phyloP scores from a whole-genome alignment of 2,113 vertebrate species.

The Nipponia nippon region DNA sequence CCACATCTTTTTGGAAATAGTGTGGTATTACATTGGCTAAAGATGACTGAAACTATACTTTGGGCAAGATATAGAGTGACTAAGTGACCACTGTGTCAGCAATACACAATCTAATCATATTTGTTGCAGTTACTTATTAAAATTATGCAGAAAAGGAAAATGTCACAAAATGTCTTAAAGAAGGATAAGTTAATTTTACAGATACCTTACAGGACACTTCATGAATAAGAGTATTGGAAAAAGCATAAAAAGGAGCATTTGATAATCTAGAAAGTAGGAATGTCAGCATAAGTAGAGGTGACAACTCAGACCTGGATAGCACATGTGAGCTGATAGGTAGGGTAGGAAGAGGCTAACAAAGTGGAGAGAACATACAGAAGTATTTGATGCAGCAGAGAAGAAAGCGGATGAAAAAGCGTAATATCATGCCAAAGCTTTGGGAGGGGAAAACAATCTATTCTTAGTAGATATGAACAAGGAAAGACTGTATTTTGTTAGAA shows the following conservation, averaged over 20 bases:
- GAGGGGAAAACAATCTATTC: not conserved
- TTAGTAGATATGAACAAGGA: not conserved
- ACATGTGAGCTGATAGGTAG: not conserved
- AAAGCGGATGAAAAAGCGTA: not conserved
- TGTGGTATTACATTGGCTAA: not conserved
- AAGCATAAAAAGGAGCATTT: not conserved
- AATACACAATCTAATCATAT: not conserved
- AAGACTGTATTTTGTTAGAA: not conserved
- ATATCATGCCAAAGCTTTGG: not conserved
- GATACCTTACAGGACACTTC: not conserved
- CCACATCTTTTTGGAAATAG: not conserved
- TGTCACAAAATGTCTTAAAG: not conserved
- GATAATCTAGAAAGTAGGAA: not conserved
- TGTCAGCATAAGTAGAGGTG: not conserved
- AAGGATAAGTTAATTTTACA: not conserved
- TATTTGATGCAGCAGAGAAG: not conserved
- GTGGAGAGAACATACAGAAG: not conserved
- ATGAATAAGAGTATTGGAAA: not conserved
- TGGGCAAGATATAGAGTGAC: not conserved
- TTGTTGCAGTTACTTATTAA: not conserved
- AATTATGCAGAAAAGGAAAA: not conserved
- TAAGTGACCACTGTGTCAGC: not conserved
- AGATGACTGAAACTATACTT: slow-evolving; percentile 57
- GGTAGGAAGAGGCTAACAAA: not conserved
- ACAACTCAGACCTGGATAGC: not conserved